Percentiles rank a stretch among this genome's conserved stretches.
Conservation (phyloP, 2,797 vertebrate genomes). For the Periparus ater region DNA sequence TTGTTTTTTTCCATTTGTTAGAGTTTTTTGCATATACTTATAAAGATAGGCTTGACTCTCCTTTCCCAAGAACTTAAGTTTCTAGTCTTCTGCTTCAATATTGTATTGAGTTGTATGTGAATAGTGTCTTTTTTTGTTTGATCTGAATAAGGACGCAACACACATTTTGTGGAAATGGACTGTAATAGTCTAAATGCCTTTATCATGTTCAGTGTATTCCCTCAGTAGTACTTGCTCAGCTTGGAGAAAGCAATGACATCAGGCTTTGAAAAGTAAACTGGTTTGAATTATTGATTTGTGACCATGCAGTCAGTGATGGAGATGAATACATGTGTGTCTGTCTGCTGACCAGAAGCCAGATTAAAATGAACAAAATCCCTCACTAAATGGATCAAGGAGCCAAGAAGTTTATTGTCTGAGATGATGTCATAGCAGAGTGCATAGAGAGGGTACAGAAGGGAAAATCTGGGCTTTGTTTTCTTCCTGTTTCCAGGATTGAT, state of each 20-base stretch:
- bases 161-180: background rate
- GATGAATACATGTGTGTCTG: background rate
- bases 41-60: background rate
- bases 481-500: background rate
- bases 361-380: conserved; percentile 49
- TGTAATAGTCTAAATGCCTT: background rate
- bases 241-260: conserved; percentile 17
- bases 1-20: background rate
- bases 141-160: background rate
- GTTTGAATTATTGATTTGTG: conserved; percentile 18
- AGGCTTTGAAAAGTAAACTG: conserved; percentile 33
- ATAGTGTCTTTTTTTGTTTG: background rate
- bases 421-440: conserved; percentile 17
- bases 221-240: background rate
- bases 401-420: conserved; percentile 47
- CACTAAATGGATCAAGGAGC: conserved; percentile 50
- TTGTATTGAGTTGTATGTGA: background rate
- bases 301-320: background rate
- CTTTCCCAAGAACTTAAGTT: background rate
- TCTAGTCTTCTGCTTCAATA: background rate
- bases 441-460: background rate
- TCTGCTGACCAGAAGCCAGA: conserved; percentile 33
- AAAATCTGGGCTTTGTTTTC: background rate
- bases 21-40: background rate
- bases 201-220: background rate